A percentile compares a stretch with the other conserved stretches of the same genome.
Conservation (phyloP, 2,888 invertebrate genomes). For the Oegoconia quadripuncta region DNA sequence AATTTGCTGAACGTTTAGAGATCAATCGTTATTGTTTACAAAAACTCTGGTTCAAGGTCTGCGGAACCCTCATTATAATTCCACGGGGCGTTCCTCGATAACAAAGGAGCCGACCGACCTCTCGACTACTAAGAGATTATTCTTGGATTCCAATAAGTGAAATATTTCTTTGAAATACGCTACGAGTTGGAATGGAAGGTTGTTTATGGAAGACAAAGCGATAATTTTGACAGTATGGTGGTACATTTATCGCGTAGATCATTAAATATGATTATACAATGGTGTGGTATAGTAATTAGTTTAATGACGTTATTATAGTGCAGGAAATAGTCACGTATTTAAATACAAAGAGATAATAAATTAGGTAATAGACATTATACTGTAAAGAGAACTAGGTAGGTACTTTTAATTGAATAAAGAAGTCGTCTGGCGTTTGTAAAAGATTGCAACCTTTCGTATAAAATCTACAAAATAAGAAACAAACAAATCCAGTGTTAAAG, state of each 20-base stretch:
- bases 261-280: too few relatives aligned
- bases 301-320: too few relatives aligned
- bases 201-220: conserved; percentile 9
- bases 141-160: conserved; percentile 25
- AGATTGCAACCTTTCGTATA: too few relatives aligned
- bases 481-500: too few relatives aligned
- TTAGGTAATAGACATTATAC: too few relatives aligned
- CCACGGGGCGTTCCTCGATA: conserved; percentile 26
- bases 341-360: too few relatives aligned
- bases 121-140: conserved; percentile 23
- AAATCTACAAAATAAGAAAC: too few relatives aligned
- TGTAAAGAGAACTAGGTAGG: too few relatives aligned
- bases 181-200: conserved; percentile 9
- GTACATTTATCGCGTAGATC: not conserved
- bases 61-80: conserved; percentile 29
- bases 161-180: conserved; percentile 33
- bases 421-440: too few relatives aligned
- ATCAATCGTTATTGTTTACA: not conserved
- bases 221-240: not conserved
- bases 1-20: not conserved
- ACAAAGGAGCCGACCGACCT: conserved; percentile 31
- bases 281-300: too few relatives aligned
- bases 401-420: too few relatives aligned
- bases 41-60: conserved; percentile 19
- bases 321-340: too few relatives aligned